These are phyloP conservation scores for Cydia amplana DNA, from an alignment of 1,140 invertebrate species.

Conservation along the genomic window DNA sequence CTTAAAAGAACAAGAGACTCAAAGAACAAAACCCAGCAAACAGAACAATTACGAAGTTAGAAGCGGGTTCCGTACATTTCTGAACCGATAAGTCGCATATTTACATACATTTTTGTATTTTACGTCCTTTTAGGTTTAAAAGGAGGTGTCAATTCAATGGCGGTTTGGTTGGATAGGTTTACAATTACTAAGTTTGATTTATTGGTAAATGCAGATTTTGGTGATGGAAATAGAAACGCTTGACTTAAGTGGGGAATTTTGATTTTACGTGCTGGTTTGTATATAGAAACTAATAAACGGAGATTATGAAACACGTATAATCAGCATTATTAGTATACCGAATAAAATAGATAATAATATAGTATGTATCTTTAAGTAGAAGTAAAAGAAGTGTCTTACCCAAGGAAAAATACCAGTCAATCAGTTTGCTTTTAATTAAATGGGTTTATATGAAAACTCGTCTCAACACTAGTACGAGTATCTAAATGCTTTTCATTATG, in stretches of 20 bases:
- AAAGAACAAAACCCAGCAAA: neutral
- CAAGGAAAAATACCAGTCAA: too few species aligned
- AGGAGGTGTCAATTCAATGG: neutral
- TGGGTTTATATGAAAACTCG: too few species aligned
- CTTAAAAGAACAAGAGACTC: neutral
- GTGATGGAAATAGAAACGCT: neutral
- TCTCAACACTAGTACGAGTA: too few species aligned
- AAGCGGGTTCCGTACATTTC: neutral
- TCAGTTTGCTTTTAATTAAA: too few species aligned
- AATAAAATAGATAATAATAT: too few species aligned
- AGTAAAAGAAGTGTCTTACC: too few species aligned
- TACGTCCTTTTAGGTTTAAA: neutral
- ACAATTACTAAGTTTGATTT: constrained; percentile 22
- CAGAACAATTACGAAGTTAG: constrained; percentile 15
- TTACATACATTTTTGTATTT: neutral
- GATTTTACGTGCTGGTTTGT: neutral
- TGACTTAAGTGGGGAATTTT: neutral
- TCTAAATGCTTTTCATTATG: too few species aligned
- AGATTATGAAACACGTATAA: too few species aligned
- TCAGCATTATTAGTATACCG: too few species aligned
- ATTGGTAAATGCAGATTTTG: constrained; percentile 3
- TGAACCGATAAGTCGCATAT: neutral
- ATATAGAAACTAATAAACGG: neutral
- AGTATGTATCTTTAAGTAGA: too few species aligned
- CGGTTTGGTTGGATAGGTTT: neutral